Evolutionary conservation across 1,140 invertebrate genomes (phyloP), one percentile per base, ranked within the genome.

Genomic region (Drosophila teissieri): DNA sequence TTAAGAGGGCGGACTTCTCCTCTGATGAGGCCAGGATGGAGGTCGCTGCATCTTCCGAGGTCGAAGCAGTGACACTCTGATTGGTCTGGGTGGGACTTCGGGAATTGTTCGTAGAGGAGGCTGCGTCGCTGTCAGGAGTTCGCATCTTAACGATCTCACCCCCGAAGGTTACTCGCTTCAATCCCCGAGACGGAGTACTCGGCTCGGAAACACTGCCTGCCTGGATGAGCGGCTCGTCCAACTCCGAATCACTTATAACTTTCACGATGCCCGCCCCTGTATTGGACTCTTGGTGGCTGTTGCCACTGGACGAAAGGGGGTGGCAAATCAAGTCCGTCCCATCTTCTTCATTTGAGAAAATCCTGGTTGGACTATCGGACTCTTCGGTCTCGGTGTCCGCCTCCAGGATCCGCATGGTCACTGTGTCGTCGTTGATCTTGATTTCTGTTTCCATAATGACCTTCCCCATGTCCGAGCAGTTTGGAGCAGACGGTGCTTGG

Each of bases 391-490:
- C 86, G 0, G 83, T 82, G n/a, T 91, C 88, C 81, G 96, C 95
- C 85, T 96, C 96, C 0, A 96, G 91, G 60, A 96, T 95, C 2
- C 96, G 95, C 96, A 96, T 96, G 0, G 95, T 96, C 10, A 96
- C 95, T 0, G 95, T 95, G 54, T 96, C 95, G 11, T 95, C 94
- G 74, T 96, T 94, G 54, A 97, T 95, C 80, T 96, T 95, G 15
- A 96, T 96, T 93, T 96, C 96, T 0, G 96, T 96, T 92, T 96
- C 96, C 58, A 97, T 93, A 40, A 97, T 95, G 0, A 96, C 94
- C 92, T 95, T 95, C 5, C 91, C 91, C 15, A 80, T 89, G 8
- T 88, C 84, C 4, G 80, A 42, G 15, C 48, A 63, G 52, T 55
- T 68, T 27, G 1, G 1, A 2, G 19, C 19, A 19, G 76, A n/a